Conservation (phyloP, 92 coral and sea anemone species). For the Metridium senile region DNA sequence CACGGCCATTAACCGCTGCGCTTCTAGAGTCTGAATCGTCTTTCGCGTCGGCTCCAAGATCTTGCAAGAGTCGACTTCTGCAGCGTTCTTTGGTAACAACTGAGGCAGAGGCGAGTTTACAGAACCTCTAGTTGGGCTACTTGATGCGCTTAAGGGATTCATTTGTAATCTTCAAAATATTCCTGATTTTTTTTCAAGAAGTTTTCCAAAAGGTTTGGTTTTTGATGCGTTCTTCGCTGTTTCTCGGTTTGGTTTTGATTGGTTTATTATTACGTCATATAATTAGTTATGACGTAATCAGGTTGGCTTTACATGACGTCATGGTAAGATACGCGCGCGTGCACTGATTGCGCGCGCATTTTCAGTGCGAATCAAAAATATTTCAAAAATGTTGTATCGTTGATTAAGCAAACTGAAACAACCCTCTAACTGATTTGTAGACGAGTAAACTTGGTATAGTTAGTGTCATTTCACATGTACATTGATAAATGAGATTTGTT, state of each 20-base stretch:
- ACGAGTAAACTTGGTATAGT: too few species aligned
- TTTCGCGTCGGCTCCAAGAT: slow-evolving; percentile 83
- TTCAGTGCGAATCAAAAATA: too few species aligned
- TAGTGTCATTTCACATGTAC: too few species aligned
- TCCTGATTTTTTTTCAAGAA: too few species aligned
- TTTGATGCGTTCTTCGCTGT: not conserved
- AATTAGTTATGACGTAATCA: slow-evolving; percentile 3
- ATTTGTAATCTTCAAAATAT: too few species aligned
- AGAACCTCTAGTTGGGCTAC: slow-evolving; percentile 19
- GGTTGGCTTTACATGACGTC: not conserved
- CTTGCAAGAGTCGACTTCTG: slow-evolving; percentile 61
- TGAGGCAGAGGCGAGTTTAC: slow-evolving; percentile 15
- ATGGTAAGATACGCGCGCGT: not conserved
- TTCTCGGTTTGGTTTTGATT: not conserved
- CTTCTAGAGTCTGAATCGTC: slow-evolving; percentile 71
- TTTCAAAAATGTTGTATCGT: not conserved
- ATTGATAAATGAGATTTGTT: too few species aligned
- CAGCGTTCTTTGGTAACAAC: slow-evolving; percentile 15
- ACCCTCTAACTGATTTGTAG: too few species aligned
- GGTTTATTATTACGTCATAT: not conserved
- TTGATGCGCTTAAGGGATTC: slow-evolving; percentile 39
- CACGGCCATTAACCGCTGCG: slow-evolving; percentile 81
- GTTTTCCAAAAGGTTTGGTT: not conserved
- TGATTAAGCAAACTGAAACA: too few species aligned
- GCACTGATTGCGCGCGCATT: slow-evolving; percentile 3